phyloP scores from a whole-genome alignment of 2,888 invertebrate genomes.

The Rugalucina vietnamica region DNA sequence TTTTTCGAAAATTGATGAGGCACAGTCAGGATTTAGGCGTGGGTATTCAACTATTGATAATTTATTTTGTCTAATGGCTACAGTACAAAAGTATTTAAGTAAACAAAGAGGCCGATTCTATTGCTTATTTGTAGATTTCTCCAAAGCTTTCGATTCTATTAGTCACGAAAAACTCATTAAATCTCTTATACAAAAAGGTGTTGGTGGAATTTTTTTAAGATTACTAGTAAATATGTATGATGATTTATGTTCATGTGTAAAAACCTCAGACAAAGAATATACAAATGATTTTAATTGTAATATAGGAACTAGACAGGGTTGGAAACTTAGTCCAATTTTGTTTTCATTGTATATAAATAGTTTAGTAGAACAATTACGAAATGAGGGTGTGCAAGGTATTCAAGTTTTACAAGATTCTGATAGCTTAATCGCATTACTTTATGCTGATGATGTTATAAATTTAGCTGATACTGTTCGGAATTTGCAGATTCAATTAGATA shows the following conservation, averaged over 20 bases:
- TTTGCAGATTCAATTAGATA: too few relatives aligned
- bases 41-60: constrained; percentile 2
- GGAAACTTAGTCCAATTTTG: neutral
- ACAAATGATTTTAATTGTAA: constrained; percentile 10
- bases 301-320: constrained; percentile 3
- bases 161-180: neutral
- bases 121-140: neutral
- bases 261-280: neutral
- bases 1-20: neutral
- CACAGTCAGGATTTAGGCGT: neutral
- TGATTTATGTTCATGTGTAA: neutral
- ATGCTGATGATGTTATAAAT: constrained; percentile 7
- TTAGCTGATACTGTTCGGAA: constrained; percentile 12
- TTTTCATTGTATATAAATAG: neutral
- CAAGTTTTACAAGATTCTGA: neutral
- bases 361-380: neutral
- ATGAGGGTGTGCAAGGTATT: neutral
- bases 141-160: constrained; percentile 3
- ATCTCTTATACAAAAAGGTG: neutral
- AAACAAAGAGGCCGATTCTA: neutral
- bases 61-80: neutral
- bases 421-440: neutral
- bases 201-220: neutral
- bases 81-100: neutral
- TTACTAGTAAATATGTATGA: neutral